Conservation (phyloP, 1,140 invertebrate genomes). For the Drosophila varians region DNA sequence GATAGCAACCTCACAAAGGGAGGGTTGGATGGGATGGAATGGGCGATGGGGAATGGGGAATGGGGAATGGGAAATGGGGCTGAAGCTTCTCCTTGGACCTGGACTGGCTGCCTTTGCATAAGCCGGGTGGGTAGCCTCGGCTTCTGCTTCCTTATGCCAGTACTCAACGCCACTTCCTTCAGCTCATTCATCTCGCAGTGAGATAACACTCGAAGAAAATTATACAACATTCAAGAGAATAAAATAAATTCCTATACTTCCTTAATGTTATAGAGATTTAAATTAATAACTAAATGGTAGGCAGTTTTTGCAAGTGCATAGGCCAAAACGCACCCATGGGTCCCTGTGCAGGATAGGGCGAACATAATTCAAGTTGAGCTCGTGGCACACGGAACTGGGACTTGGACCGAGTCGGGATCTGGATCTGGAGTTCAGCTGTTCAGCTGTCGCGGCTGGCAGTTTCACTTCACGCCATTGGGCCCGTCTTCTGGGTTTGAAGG, state of each 20-base stretch:
- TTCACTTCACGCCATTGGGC: slow-evolving; percentile 69
- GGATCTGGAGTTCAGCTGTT: slow-evolving; percentile 67
- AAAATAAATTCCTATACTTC: background rate
- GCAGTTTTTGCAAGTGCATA: slow-evolving; percentile 6
- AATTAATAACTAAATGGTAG: background rate
- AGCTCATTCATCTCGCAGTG: slow-evolving; percentile 71
- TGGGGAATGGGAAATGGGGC: background rate
- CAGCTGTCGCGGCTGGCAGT: slow-evolving; percentile 77
- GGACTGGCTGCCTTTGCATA: slow-evolving; percentile 42
- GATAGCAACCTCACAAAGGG: slow-evolving; percentile 33
- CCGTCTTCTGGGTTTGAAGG: slow-evolving; percentile 9
- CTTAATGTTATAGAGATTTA: background rate
- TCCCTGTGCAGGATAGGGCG: slow-evolving; percentile 60
- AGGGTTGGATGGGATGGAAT: slow-evolving; percentile 1
- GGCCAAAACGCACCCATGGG: slow-evolving; percentile 10
- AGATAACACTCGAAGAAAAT: slow-evolving; percentile 31
- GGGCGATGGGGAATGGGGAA: background rate
- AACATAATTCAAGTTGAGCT: slow-evolving; percentile 78
- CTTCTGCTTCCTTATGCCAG: slow-evolving; percentile 76
- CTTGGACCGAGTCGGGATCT: slow-evolving; percentile 37
- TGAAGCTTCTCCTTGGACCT: slow-evolving; percentile 18
- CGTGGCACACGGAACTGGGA: slow-evolving; percentile 64
- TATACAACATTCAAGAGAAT: background rate
- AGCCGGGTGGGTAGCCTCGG: slow-evolving; percentile 43
- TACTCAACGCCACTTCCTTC: slow-evolving; percentile 78